Conservation (phyloP, 2,888 invertebrate genomes). For the Xiphydria camelus region DNA sequence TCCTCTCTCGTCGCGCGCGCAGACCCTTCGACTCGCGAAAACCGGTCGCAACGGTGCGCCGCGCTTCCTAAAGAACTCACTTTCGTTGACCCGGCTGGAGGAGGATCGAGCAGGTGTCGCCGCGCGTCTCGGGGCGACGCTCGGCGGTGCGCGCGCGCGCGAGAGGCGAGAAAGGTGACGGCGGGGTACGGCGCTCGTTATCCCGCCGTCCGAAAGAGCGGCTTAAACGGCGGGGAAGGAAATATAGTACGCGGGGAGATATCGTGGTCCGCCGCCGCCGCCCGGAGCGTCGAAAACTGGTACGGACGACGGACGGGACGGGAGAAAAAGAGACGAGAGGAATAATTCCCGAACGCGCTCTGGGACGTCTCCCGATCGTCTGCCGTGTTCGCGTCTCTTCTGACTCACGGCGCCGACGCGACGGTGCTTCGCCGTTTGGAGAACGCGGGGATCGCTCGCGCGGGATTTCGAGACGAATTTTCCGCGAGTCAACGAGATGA, state of each 20-base stretch:
- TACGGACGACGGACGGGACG: constrained; percentile 22
- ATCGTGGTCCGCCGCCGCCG: constrained; percentile 4
- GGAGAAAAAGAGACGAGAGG: constrained; percentile 8
- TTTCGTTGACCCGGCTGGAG: constrained; percentile 1
- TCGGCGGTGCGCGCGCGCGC: too few relatives aligned
- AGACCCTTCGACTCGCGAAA: too few relatives aligned
- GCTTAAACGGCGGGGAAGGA: constrained; percentile 16
- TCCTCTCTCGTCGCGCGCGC: constrained; percentile 11
- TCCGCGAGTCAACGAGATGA: too few relatives aligned
- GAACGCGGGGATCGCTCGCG: constrained; percentile 4
- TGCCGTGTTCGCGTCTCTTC: constrained; percentile 24
- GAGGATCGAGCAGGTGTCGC: background rate
- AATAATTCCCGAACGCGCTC: constrained; percentile 23
- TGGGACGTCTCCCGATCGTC: constrained; percentile 25
- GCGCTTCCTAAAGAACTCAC: background rate
- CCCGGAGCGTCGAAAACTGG: constrained; percentile 37
- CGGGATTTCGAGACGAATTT: too few relatives aligned
- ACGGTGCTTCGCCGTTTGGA: constrained; percentile 8
- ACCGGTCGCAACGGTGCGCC: background rate
- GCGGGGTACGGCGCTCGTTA: too few relatives aligned
- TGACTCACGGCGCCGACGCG: constrained; percentile 18
- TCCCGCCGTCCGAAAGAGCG: too few relatives aligned
- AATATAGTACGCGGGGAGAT: constrained; percentile 11
- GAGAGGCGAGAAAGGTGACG: too few relatives aligned
- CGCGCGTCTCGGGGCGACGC: background rate